A percentile compares a stretch with the other conserved stretches of the same genome.
Conservation (phyloP, 2,888 invertebrate species). For the Onchidella celtica region DNA sequence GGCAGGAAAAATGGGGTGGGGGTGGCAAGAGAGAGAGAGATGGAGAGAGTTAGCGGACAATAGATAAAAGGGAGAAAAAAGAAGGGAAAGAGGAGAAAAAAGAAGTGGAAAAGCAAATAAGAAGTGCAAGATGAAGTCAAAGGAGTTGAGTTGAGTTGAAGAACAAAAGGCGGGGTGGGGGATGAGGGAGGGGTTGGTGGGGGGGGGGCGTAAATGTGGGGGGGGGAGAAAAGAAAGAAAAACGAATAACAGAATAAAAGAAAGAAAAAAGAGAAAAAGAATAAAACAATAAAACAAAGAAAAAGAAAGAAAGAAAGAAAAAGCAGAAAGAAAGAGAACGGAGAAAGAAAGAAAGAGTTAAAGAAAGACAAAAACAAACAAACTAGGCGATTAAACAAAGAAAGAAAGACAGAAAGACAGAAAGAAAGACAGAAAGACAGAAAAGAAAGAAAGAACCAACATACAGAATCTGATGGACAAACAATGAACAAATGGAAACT, state of each 20-base stretch:
- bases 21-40: neutral
- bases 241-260: slow-evolving; percentile 3
- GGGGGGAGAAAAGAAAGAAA: neutral
- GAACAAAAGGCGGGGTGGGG: no score
- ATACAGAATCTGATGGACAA: neutral
- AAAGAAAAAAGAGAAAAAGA: neutral
- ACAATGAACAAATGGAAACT: no score
- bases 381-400: neutral
- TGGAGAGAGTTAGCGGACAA: no score
- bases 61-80: no score
- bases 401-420: neutral
- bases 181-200: neutral
- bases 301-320: neutral
- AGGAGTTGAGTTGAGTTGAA: no score
- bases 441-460: slow-evolving; percentile 3
- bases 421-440: slow-evolving; percentile 4
- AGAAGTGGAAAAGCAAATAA: neutral
- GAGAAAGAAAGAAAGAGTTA: neutral
- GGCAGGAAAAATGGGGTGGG: neutral
- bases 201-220: neutral
- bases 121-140: no score
- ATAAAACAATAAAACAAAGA: neutral
- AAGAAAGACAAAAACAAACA: neutral
- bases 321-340: neutral
- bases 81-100: no score